Evolutionary conservation across 2,888 invertebrate species (phyloP), one percentile per base, ranked within the genome.

Genomic region (Orgyia antiqua): DNA sequence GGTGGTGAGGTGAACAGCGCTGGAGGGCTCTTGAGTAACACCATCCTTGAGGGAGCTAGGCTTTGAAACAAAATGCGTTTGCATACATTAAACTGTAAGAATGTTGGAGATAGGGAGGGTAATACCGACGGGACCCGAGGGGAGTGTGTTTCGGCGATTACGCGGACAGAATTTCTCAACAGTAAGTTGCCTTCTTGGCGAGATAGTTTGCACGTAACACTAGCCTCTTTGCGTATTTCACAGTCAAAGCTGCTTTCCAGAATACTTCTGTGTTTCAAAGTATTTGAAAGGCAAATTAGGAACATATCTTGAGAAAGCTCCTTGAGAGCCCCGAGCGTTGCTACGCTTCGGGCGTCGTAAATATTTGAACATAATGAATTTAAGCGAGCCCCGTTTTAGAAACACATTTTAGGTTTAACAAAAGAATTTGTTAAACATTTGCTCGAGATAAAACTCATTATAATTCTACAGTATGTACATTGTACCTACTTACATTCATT

Each of bases 51-150:
- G 83, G 80, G 84, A 76, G 71, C 72, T 60, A 74, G 73, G 78
- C 83, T 86, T 84, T 82, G 84, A 82, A 84, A 86, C 84, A 86
- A 86, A 86, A 84, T 86, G 84, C 84, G 84, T 86, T 86, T 86
- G 84, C 86, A 86, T 86, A 86, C 77, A 84, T 86, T 84, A 84
- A 86, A 84, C 74, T 80, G 70, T 82, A 82, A 83, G 86, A 84
- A 84, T 84, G 84, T 83, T 65, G 67, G 43, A 83, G 82, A 84
- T 80, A 80, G 76, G 72, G 77, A 70, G 75, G 70, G 77, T 72
- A 71, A 68, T 69, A 58, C 68, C 58, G 53, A 41, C 64, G 64
- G 68, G 66, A 72, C 79, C 64, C 75, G 30, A n/a, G 70, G 74
- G 83, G 65, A 68, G 66, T 64, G 70, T 83, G 82, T 84, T 84